phyloP scores from a whole-genome alignment of 1,140 invertebrate genomes.

The Procambarus clarkii region DNA sequence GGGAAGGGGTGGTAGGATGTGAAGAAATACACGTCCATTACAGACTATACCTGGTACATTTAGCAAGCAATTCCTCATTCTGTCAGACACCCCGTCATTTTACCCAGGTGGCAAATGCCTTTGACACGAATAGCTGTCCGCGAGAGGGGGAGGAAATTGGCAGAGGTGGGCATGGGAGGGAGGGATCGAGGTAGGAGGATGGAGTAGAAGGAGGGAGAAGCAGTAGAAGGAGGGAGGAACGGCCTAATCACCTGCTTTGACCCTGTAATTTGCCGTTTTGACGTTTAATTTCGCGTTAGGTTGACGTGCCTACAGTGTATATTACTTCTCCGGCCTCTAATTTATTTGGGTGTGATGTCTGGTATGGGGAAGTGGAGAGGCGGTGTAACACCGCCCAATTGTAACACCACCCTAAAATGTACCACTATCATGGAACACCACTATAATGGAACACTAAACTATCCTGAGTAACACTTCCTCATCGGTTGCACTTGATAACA shows the following conservation, averaged over 20 bases:
- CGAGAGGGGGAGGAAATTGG: not conserved
- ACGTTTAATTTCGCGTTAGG: slow-evolving; percentile 43
- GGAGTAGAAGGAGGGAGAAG: too few species aligned
- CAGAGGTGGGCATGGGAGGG: too few species aligned
- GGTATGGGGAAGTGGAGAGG: not conserved
- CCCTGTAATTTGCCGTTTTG: slow-evolving; percentile 55
- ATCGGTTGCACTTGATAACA: too few species aligned
- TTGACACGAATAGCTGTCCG: slow-evolving; percentile 17
- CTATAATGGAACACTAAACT: too few species aligned
- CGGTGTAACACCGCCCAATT: too few species aligned
- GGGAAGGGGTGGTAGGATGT: too few species aligned
- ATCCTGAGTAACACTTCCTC: too few species aligned
- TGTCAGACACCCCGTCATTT: slow-evolving; percentile 37
- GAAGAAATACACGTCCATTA: slow-evolving; percentile 21
- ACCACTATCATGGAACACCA: too few species aligned
- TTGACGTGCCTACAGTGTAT: slow-evolving; percentile 26
- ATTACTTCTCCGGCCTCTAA: slow-evolving; percentile 9
- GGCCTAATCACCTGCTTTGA: not conserved
- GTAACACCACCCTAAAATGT: too few species aligned
- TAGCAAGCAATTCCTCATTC: slow-evolving; percentile 30
- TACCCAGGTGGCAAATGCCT: slow-evolving; percentile 27
- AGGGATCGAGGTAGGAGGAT: not conserved
- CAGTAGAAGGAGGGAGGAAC: too few species aligned
- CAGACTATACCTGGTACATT: slow-evolving; percentile 29
- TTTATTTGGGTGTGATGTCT: not conserved